These are phyloP conservation scores for Verasper variegatus DNA, from an alignment of 2,113 vertebrate genomes.

Conservation along the genomic window DNA sequence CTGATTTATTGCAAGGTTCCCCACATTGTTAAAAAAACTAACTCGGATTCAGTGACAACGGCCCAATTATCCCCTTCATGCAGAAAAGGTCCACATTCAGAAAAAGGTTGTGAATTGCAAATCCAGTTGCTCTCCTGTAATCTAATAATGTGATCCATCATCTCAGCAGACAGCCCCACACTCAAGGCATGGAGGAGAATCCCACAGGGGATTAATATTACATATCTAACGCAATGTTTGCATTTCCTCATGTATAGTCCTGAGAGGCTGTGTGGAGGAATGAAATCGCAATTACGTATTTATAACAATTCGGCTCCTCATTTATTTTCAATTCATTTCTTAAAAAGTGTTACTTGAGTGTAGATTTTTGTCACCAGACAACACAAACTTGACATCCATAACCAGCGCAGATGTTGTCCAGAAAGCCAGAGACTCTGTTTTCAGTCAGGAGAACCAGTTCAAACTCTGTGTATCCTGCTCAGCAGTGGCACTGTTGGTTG, in stretches of 20 bases:
- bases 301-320: background rate
- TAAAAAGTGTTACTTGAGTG: background rate
- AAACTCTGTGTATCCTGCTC: slow-evolving; percentile 25
- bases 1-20: slow-evolving; percentile 75
- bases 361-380: background rate
- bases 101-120: slow-evolving; percentile 74
- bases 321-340: slow-evolving; percentile 1
- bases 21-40: slow-evolving; percentile 67
- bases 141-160: slow-evolving; percentile 81
- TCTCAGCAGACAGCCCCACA: slow-evolving; percentile 62
- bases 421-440: background rate
- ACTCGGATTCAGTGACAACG: slow-evolving; percentile 70
- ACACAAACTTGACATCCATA: slow-evolving; percentile 62
- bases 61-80: slow-evolving; percentile 77
- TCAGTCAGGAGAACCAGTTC: background rate
- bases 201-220: slow-evolving; percentile 64
- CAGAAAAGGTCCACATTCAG: slow-evolving; percentile 67
- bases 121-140: slow-evolving; percentile 68
- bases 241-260: slow-evolving; percentile 46
- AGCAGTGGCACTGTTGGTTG: slow-evolving; percentile 65
- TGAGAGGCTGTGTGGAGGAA: slow-evolving; percentile 22
- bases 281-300: slow-evolving; percentile 13
- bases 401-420: slow-evolving; percentile 12
- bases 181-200: slow-evolving; percentile 43
- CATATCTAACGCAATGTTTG: slow-evolving; percentile 51